Evolutionary conservation across 2,113 vertebrate species (phyloP).

Genomic region (Triplophysa dalaica): DNA sequence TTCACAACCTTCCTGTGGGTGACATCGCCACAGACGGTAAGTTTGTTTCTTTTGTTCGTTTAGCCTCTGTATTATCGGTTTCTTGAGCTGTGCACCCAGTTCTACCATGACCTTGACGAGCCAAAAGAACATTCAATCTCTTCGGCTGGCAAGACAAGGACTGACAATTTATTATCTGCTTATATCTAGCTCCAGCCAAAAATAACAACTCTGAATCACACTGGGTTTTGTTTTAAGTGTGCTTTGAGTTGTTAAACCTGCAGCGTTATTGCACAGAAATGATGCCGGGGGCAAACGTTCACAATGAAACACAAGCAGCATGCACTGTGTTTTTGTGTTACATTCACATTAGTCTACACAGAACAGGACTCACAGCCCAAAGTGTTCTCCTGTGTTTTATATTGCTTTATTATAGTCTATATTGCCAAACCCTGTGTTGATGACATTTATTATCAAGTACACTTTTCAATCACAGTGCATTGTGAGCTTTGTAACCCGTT

Average conservation of each 20-base stretch:
- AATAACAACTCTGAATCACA: neutral
- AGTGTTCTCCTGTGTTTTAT: no score
- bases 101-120: neutral
- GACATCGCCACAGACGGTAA: slow-evolving; percentile 75
- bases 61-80: neutral
- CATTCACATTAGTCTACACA: no score
- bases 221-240: neutral
- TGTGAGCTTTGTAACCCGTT: neutral
- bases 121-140: neutral
- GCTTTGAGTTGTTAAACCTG: no score
- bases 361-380: no score
- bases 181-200: neutral
- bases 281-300: no score
- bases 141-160: neutral
- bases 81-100: neutral
- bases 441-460: no score
- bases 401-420: no score
- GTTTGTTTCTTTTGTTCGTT: neutral
- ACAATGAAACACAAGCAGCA: no score
- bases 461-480: no score
- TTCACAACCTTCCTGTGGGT: slow-evolving; percentile 74
- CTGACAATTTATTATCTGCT: neutral
- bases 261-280: no score
- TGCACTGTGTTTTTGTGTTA: no score
- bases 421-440: no score